Evolutionary conservation across 2,797 vertebrate species (phyloP), one percentile per base, ranked within the genome.

Genomic region (Buceros bicornis): DNA sequence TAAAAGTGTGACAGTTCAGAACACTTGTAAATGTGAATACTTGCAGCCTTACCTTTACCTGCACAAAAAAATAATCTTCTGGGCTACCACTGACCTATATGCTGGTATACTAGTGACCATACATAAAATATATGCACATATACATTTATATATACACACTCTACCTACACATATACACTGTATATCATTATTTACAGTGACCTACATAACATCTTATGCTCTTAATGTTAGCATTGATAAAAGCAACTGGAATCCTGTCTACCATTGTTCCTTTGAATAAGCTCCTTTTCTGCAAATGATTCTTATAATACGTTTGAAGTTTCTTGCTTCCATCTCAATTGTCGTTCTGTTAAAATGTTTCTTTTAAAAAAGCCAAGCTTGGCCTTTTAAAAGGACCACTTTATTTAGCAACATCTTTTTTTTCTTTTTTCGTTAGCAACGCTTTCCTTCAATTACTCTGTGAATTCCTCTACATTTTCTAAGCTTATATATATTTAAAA

Each of bases 41-140:
- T 5, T 2, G 0, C 19, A 45, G 8, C 18, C 17, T 80, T 74
- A 53, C 4, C 14, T 73, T 71, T 67, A 16, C 35, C 5, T 51
- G 10, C 21, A 56, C 6, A 79, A 50, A 42, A 42, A 48, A 65
- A 40, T 11, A 24, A 64, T 65, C 3, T 20, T 40, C 2, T 62
- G 33, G 5, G 2, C 8, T 57, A 25, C 54, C 0, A 4, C 6
- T 42, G 28, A 5, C 10, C 22, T 73, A 5, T 31, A 29, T 5
- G 25, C 20, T 40, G 12, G 37, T 40, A 40, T 40, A 40, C 37
- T 12, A 40, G 37, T 40, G 37, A 40, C 37, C 37, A 40, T 40
- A 40, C 37, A 40, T 40, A 40, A 10, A 40, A 40, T 40, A 40
- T 40, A 40, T 40, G 37, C 12, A 40, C 37, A 40, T 12, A 40